A percentile compares a stretch with the other conserved stretches of the same genome.
These are phyloP conservation scores for Coptodon bakossiorum DNA, from an alignment of 2,113 vertebrate species.

Conservation along the genomic window DNA sequence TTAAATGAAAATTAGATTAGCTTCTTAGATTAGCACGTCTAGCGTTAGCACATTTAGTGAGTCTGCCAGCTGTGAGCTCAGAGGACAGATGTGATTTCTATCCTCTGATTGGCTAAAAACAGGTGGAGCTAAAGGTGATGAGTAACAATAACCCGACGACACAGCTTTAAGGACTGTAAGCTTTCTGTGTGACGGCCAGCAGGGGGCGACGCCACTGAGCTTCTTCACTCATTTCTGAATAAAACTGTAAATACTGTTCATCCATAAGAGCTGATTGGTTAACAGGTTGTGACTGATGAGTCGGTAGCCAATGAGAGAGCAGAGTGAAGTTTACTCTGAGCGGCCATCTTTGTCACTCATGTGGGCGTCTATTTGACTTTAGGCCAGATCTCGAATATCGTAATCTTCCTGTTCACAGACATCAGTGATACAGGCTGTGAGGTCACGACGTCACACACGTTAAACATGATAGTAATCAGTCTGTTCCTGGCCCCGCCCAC, in stretches of 20 bases:
- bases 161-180: not conserved
- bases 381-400: accelerated
- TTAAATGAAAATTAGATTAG: not conserved
- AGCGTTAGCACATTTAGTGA: not conserved
- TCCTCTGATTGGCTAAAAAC: not conserved
- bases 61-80: not conserved
- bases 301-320: not conserved
- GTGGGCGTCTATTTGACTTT: accelerated
- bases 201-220: not conserved
- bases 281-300: not conserved
- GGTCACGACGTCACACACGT: not conserved
- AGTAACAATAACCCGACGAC: accelerated
- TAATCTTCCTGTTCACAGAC: not conserved
- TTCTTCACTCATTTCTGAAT: not conserved
- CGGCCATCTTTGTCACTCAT: not conserved
- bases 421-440: not conserved
- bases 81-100: not conserved
- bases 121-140: not conserved
- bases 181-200: not conserved
- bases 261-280: not conserved
- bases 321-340: not conserved
- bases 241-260: not conserved
- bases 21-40: not conserved
- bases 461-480: not conserved
- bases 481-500: not conserved